Percentiles rank a stretch among this genome's conserved stretches.
Evolutionary conservation across 2,888 invertebrate genomes (phyloP).

Genomic region (Athripsodes cinereus): DNA sequence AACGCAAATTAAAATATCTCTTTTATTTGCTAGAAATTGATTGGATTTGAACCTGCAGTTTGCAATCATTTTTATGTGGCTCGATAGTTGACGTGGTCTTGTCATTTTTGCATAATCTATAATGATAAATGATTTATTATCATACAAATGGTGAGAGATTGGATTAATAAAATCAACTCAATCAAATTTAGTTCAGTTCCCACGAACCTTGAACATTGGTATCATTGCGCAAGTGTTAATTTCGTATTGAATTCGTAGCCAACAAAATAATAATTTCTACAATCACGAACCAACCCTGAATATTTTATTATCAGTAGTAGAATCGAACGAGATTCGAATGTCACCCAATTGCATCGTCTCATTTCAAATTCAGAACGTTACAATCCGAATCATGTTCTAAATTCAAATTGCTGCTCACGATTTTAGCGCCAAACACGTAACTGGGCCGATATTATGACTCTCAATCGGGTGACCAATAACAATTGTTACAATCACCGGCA

Average conservation of each 20-base stretch:
- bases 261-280: not conserved
- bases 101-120: too few species aligned
- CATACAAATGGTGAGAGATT: not conserved
- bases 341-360: constrained; percentile 22
- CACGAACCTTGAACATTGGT: not conserved
- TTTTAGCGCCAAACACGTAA: constrained; percentile 25
- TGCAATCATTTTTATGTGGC: too few species aligned
- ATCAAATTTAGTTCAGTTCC: constrained; percentile 7
- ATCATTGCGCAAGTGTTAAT: too few species aligned
- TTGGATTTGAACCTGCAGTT: too few species aligned
- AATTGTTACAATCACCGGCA: too few species aligned
- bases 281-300: constrained; percentile 11
- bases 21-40: too few species aligned
- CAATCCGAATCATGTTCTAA: constrained; percentile 22
- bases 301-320: constrained; percentile 3
- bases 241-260: too few species aligned
- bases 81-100: too few species aligned
- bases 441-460: constrained; percentile 17
- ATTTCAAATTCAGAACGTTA: constrained; percentile 21
- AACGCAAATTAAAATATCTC: too few species aligned
- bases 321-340: constrained; percentile 13
- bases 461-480: too few species aligned
- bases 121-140: too few species aligned
- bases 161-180: too few species aligned
- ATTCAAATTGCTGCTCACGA: constrained; percentile 25